Conservation (phyloP, 23 tunicate genomes). For the Trididemnum miniatum region DNA sequence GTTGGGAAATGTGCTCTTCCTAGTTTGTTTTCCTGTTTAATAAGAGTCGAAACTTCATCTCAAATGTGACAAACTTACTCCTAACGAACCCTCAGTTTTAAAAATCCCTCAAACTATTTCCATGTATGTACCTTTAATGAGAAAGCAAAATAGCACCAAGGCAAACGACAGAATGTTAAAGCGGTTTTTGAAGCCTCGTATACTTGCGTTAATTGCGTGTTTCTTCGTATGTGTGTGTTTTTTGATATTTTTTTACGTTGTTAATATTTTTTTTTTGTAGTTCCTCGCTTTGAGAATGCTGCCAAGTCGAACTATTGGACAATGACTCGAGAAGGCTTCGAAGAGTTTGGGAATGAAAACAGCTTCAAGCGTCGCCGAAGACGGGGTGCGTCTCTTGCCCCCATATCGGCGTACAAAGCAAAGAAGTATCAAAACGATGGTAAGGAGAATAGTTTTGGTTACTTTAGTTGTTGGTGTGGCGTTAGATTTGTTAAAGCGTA, state of each 20-base stretch:
- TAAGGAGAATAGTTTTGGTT: too few relatives aligned
- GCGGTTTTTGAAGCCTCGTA: not conserved
- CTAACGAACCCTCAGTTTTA: too few relatives aligned
- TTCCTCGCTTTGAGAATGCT: constrained; percentile 93
- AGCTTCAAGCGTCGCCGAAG: constrained; percentile 90
- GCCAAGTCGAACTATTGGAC: constrained; percentile 98
- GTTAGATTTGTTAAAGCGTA: too few relatives aligned
- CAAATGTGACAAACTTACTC: too few relatives aligned
- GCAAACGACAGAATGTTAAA: too few relatives aligned
- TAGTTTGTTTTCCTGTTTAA: too few relatives aligned
- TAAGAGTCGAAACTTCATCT: too few relatives aligned
- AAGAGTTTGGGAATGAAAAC: constrained; percentile 94
- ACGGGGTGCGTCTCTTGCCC: constrained; percentile 82
- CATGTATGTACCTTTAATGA: too few relatives aligned
- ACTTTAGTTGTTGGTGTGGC: too few relatives aligned
- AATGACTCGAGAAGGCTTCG: constrained; percentile 94
- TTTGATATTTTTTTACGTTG: not conserved
- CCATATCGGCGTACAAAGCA: constrained; percentile 82
- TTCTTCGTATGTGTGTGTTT: not conserved
- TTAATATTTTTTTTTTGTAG: constrained; percentile 20
- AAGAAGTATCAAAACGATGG: constrained; percentile 67
- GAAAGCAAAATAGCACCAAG: too few relatives aligned
- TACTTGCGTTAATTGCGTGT: not conserved
- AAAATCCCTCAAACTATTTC: too few relatives aligned
- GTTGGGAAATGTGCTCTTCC: too few relatives aligned